Evolutionary conservation across 2,797 vertebrate genomes (phyloP), one percentile per base, ranked within the genome.

Genomic region (Eidolon dupreanum): DNA sequence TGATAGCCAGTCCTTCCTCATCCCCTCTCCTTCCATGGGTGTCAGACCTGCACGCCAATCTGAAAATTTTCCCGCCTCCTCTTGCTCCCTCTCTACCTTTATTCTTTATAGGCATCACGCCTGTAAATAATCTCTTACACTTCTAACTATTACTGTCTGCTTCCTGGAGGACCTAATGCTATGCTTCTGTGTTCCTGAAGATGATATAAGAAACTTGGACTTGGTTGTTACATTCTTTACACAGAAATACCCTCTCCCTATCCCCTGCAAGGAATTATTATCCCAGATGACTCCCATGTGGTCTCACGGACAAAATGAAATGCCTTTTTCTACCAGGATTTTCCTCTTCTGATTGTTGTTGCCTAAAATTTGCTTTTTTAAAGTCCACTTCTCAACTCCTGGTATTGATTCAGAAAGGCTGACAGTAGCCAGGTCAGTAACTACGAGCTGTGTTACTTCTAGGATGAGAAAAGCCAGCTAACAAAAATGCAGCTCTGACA

Each of bases 281-380:
- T 55, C 68, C 22, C 43, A 78, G 82, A 86, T 61, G 31, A 86
- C 22, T 12, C 65, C 28, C 33, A 78, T 38, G 41, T 78, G 11
- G 31, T 31, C 26, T 65, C 31, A 63, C 20, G 66, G 70, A 94
- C 46, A 77, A 90, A 90, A 90, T 31, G 63, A 91, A 71, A 88
- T 71, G 43, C 26, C 17, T 83, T 92, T 94, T 84, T 63, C 55
- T 36, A 31, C 36, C 24, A 78, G 53, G 26, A 53, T 79, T 92
- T 90, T 93, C 19, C 31, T 90, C 49, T 94, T 94, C 51, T 93
- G n/a, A 83, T 90, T 55, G 61, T 13, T 73, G 10, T 43, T 66
- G n/a, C 55, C 86, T 88, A 61, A 66, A 61, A 85, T 57, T 66
- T 94, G 9, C 38, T 95, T 53, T 53, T 13, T 33, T 90, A 71